Evolutionary conservation across 1,140 invertebrate genomes (phyloP), one percentile per base, ranked within the genome.

Genomic region (Micrasema minimum): DNA sequence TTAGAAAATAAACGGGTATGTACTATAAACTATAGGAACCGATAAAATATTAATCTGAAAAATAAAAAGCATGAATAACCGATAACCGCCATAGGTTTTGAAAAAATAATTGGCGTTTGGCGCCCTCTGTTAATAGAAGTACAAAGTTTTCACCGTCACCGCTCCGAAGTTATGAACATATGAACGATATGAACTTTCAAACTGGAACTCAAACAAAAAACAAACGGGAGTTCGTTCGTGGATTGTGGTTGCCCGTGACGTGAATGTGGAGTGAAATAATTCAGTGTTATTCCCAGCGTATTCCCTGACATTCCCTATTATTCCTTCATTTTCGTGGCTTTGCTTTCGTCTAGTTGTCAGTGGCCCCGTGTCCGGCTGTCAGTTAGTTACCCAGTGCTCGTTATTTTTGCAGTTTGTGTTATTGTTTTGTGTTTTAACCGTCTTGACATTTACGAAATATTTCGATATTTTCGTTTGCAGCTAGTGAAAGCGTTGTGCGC

Each of bases 401-500:
- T n/a, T 2, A 26, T 64, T 10, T 6, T 48, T 35, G 26, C 31
- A 11, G 7, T 51, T 35, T 35, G 50, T 51, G 35, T 66, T 51
- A 35, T 64, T 64, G 38, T 41, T 46, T 45, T 45, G 43, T 23
- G 23, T 23, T 37, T 31, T 31, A 31, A 31, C 26, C 26, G 26
- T 31, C 26, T 31, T 31, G n/a, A 59, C 26, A 53, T 53, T 53
- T 59, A 51, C 20, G 48, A 3, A 18, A 20, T 51, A 22, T 3
- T 31, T 31, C 7, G n/a, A n/a, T 31, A 7, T 2, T 7, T n/a
- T 22, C 37, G 37, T 23, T 46, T 48, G 43, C 6, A 48, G 38
- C 50, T 9, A 69, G 66, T 69, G 66, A 69, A 61, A 59, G 66
- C 66, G 22, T 69, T 59, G 66, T 59, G 43, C 38, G 20, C 26